Base-by-base conservation (phyloP, 2,797 vertebrate genomes). In the Meriones psammophilus region DNA sequence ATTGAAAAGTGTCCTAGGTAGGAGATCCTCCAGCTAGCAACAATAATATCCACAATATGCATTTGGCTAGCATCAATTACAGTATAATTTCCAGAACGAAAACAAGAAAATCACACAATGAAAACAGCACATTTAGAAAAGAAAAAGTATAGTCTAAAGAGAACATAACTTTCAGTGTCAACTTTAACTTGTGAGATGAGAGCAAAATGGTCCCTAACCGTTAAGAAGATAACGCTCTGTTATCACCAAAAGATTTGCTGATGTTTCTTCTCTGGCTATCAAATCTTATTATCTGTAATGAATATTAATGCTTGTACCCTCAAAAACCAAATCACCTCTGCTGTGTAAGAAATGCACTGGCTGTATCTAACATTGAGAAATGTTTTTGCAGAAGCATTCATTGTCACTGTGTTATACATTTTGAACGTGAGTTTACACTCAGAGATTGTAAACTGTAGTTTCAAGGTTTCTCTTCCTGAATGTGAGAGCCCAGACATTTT, bases 61-160 rank as follows among this genome's bases (percentile, higher is more conserved):
- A 95, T 95, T 97, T 96, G 66, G 62, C 94, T 96, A 91, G 89
- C 95, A 94, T 96, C 94, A 97, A 96, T 96, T 95, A 95, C 84
- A 88, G 83, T 79, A 28, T 93, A 94, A 95, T 97, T 13, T 3
- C 80, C 91, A 33, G 84, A 94, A 95, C 95, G 92, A 97, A 96
- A 97, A 90, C 79, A 96, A 13, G 17, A 93, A 78, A 96, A 94
- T 76, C 18, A 54, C 60, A 20, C 76, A 87, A 90, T 94, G 88
- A 94, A 97, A 96, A 93, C 50, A 95, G 46, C 42, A 94, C 60
- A 84, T 95, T 96, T 93, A 80, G 71, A 92, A n/a, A 88, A 88
- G 30, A 96, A 96, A 96, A 97, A 96, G 24, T 42, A 91, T 14
- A 54, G 46, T 93, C 78, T 86, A 84, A 91, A 93, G 28, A 60